Conservation (phyloP, 1,140 invertebrate genomes). For the Tetramorium parvispinum region DNA sequence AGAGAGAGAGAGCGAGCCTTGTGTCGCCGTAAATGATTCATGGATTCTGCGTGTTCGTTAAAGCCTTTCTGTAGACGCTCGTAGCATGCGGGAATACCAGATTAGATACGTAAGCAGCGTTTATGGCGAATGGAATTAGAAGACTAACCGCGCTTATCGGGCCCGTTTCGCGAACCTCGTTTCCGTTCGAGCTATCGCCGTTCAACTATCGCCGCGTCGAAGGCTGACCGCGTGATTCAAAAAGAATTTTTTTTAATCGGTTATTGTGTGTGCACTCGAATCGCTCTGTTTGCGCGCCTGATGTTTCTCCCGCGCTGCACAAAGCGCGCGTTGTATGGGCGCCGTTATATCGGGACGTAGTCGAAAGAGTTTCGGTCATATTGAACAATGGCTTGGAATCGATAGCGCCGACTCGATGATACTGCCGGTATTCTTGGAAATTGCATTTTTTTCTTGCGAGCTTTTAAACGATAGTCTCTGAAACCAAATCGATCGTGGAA, state of each 20-base stretch:
- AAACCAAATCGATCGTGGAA: neutral
- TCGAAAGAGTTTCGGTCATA: constrained; percentile 28
- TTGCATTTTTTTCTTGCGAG: constrained; percentile 4
- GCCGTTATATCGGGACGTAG: neutral
- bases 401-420: constrained; percentile 18
- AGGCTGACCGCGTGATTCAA: constrained; percentile 41
- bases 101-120: constrained; percentile 78
- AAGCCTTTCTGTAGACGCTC: constrained; percentile 68
- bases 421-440: neutral
- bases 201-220: constrained; percentile 53
- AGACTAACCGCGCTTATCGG: constrained; percentile 72
- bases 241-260: constrained; percentile 59
- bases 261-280: constrained; percentile 40
- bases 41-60: constrained; percentile 73
- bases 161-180: constrained; percentile 55
- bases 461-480: neutral
- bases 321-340: constrained; percentile 17
- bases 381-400: constrained; percentile 32
- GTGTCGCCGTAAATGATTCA: constrained; percentile 73
- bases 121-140: constrained; percentile 76
- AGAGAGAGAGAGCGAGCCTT: constrained; percentile 45
- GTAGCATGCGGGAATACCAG: constrained; percentile 66
- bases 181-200: constrained; percentile 73
- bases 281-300: constrained; percentile 44
- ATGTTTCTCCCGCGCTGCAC: constrained; percentile 30